Conservation (phyloP, 2,113 vertebrate genomes). For the Muntiacus reevesi region DNA sequence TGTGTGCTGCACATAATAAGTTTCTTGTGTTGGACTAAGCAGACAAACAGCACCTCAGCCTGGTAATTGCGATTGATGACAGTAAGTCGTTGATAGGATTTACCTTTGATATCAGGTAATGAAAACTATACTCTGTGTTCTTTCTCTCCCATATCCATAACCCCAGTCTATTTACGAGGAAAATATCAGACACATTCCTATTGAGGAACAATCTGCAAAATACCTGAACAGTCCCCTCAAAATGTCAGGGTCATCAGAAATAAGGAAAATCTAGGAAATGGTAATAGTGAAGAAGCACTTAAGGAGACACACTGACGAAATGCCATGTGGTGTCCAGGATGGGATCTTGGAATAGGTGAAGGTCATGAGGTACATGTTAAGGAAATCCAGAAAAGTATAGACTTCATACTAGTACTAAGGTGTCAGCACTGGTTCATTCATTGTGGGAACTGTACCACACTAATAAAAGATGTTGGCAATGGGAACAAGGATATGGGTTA, state of each 20-base stretch:
- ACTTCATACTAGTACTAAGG: background rate
- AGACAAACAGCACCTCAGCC: background rate
- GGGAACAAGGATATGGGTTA: background rate
- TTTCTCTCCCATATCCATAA: background rate
- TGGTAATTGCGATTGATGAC: background rate
- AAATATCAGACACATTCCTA: background rate
- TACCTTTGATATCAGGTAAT: background rate
- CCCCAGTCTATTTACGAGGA: background rate
- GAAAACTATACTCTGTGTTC: background rate
- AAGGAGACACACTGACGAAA: background rate
- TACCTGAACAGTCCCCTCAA: background rate
- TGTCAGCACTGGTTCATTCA: background rate
- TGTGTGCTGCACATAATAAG: background rate
- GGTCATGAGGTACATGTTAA: background rate
- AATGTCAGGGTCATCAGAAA: background rate
- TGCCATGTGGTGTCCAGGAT: background rate
- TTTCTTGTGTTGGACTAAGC: background rate
- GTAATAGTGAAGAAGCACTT: background rate
- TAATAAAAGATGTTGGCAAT: background rate
- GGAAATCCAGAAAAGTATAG: background rate
- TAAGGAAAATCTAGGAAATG: background rate
- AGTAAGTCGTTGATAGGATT: background rate
- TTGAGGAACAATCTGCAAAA: background rate
- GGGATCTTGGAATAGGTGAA: background rate
- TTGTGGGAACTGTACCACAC: background rate